Conservation (phyloP, 2,888 invertebrate species). For the Cheilosia variabilis region DNA sequence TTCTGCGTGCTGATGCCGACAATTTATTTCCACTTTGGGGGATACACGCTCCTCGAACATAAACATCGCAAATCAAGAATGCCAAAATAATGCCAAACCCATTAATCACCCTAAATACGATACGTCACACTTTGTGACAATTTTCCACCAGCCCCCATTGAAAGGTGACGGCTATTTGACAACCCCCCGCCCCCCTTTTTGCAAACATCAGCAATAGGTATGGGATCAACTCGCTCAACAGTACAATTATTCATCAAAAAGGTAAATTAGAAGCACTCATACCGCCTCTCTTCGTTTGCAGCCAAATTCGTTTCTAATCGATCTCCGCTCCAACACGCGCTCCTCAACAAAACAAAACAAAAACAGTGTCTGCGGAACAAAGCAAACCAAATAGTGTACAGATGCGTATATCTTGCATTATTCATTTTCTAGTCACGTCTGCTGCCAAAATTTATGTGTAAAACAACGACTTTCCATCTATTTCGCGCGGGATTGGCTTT, state of each 20-base stretch:
- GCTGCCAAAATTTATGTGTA: slow-evolving; percentile 44
- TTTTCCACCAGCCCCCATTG: not conserved
- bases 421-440: slow-evolving; percentile 65
- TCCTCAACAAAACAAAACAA: not conserved
- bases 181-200: not conserved
- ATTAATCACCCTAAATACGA: not conserved
- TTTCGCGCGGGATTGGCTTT: not conserved
- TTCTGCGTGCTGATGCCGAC: too few relatives aligned
- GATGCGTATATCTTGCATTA: slow-evolving; percentile 6
- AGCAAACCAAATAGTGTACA: too few relatives aligned
- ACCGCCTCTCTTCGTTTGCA: not conserved
- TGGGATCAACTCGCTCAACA: not conserved
- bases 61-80: too few relatives aligned
- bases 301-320: not conserved
- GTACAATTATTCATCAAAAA: not conserved
- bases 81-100: not conserved
- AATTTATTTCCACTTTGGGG: too few relatives aligned
- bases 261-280: not conserved
- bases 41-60: too few relatives aligned
- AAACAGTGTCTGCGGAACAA: not conserved
- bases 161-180: not conserved
- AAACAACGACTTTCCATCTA: slow-evolving; percentile 35
- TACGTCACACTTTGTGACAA: not conserved
- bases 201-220: not conserved
- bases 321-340: not conserved